Conservation (phyloP, 2,113 vertebrate genomes). For the Ictalurus furcatus region DNA sequence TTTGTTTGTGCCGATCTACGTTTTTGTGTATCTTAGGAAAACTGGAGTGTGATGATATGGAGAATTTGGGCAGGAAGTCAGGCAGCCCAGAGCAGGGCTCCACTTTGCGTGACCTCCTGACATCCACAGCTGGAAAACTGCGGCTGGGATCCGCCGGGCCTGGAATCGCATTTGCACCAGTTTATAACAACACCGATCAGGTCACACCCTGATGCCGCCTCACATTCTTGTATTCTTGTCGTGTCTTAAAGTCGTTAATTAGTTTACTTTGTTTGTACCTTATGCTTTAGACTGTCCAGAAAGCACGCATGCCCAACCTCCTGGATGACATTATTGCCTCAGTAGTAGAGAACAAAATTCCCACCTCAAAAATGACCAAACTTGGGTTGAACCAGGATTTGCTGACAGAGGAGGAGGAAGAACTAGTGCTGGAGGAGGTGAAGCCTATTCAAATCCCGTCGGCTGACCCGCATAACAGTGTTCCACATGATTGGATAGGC, state of each 20-base stretch:
- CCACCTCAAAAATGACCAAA: conserved; percentile 79
- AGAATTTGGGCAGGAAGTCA: conserved; percentile 73
- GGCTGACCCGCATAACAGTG: conserved; percentile 63
- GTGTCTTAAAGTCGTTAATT: not conserved
- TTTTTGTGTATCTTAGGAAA: conserved; percentile 32
- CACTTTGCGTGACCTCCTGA: conserved; percentile 82
- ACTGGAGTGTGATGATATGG: conserved; percentile 11
- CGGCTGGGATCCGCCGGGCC: conserved; percentile 83
- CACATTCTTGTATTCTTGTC: not conserved
- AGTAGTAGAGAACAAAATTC: conserved; percentile 91
- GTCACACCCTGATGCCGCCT: conserved; percentile 55
- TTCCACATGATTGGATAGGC: conserved; percentile 83
- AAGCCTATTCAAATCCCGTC: conserved; percentile 40
- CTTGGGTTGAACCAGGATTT: conserved; percentile 73
- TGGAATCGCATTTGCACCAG: conserved; percentile 87
- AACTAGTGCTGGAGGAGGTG: conserved; percentile 20
- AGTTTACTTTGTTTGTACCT: not conserved
- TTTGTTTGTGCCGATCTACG: not conserved
- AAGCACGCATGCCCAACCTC: conserved; percentile 82
- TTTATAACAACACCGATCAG: conserved; percentile 77
- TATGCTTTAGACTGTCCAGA: conserved; percentile 59
- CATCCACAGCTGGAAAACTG: conserved; percentile 85
- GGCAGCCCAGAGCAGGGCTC: conserved; percentile 81
- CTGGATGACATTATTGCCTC: conserved; percentile 91
- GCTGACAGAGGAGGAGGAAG: conserved; percentile 66